Base-by-base conservation (phyloP, 2,797 vertebrate species). In the Harpagifer antarcticus region DNA sequence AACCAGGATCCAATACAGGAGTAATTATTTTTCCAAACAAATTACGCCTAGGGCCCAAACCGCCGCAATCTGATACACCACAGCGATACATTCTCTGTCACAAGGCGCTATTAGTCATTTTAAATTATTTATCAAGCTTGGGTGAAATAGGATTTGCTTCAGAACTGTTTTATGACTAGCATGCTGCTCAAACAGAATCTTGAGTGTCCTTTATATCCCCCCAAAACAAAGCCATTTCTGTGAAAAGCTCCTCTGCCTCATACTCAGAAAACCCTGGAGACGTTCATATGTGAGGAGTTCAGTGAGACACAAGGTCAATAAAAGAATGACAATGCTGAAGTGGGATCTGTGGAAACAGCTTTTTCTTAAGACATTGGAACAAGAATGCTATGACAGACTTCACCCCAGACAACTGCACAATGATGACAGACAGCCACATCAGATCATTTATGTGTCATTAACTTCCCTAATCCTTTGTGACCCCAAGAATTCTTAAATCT, bases 11-110 rank as follows among this genome's bases (percentile, higher is more conserved):
- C 91, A 91, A 91, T 92, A 89, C 84, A 91, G 81, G 82, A 92
- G 91, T 94, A 93, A 94, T 95, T 95, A 94, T 95, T 95, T 94
- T 93, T 89, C 93, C 88, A 95, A 95, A 95, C 94, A 95, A 94
- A 95, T 93, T 92, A 91, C 20, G 88, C 93, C 91, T 80, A 65
- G 17, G 91, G 92, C 91, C 58, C 8, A 93, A 94, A 92, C 85
- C 56, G 20, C 82, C 52, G 85, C 89, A 91, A 93, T 89, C 81
- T 86, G 91, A 95, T 93, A 91, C 81, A 79, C 88, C 88, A 71
- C 74, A 54, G 83, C 74, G 47, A 92, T 92, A 91, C 86, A 90
- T 91, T 91, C 85, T 81, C 81, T 80, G 88, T 92, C 88, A 87
- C 86, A 85, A 82, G 87, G 71, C 79, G 63, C 91, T 90, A 94